phyloP scores from a whole-genome alignment of 2,888 invertebrate species.

The Nomada ferruginata region DNA sequence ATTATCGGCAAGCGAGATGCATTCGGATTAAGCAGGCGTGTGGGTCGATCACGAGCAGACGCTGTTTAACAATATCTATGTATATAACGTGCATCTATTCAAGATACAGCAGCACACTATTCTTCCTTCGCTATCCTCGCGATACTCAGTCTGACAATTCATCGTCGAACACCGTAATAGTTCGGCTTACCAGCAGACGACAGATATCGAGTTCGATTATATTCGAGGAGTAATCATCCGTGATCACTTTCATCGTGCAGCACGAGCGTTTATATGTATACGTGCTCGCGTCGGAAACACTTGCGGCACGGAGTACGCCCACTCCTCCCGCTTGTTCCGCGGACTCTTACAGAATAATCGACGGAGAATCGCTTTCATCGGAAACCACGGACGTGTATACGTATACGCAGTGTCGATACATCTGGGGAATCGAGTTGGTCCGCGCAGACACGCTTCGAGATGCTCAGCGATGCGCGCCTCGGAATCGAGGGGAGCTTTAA shows the following conservation, averaged over 20 bases:
- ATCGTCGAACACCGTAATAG: background rate
- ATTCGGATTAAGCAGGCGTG: background rate
- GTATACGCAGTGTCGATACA: slow-evolving; percentile 68
- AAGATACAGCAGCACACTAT: background rate
- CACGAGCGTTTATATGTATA: background rate
- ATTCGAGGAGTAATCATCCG: slow-evolving; percentile 20
- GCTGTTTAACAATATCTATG: background rate
- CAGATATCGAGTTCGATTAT: slow-evolving; percentile 10
- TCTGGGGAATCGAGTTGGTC: slow-evolving; percentile 54
- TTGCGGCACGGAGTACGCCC: background rate
- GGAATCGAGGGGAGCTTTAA: slow-evolving; percentile 62
- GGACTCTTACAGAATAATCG: slow-evolving; percentile 39
- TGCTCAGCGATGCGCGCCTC: slow-evolving; percentile 58
- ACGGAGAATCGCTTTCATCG: slow-evolving; percentile 39
- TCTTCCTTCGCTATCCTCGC: background rate
- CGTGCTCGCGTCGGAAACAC: slow-evolving; percentile 8
- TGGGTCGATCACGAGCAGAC: background rate
- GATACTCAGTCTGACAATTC: background rate
- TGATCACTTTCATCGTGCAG: slow-evolving; percentile 25
- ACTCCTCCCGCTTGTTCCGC: background rate
- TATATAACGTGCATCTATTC: background rate
- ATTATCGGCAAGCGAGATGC: slow-evolving; percentile 19
- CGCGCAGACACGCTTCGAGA: slow-evolving; percentile 66
- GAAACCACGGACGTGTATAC: slow-evolving; percentile 20
- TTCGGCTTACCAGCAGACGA: background rate